These are phyloP conservation scores for Argya squamiceps DNA, from an alignment of 2,797 vertebrate genomes.

Conservation along the genomic window DNA sequence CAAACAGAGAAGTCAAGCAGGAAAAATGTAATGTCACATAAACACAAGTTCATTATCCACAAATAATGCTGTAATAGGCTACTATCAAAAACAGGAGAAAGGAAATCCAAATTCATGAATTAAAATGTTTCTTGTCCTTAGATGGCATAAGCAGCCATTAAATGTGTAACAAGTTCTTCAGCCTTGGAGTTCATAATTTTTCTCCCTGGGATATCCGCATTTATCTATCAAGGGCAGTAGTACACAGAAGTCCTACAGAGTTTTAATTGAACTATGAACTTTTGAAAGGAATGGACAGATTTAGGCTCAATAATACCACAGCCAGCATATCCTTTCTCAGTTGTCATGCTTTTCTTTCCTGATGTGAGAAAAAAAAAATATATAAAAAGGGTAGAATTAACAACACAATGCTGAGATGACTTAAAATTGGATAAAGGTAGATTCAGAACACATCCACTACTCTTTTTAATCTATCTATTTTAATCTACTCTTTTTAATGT, in stretches of 20 bases:
- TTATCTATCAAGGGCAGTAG: not conserved
- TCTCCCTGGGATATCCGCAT: not conserved
- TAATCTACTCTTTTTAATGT: too few relatives aligned
- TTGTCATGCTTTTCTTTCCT: not conserved
- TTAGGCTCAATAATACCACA: not conserved
- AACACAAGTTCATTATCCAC: not conserved
- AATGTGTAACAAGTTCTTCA: not conserved
- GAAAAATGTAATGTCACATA: not conserved
- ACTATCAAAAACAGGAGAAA: not conserved
- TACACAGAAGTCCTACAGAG: not conserved
- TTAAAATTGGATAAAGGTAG: not conserved
- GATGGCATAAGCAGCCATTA: not conserved
- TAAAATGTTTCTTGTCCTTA: not conserved
- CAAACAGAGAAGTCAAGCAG: not conserved
- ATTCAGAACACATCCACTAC: not conserved
- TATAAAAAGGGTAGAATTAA: not conserved
- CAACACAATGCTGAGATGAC: not conserved
- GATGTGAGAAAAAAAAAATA: not conserved
- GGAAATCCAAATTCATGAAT: not conserved
- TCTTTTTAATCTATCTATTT: not conserved
- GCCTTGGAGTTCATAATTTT: not conserved
- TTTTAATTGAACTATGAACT: not conserved
- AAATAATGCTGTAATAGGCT: not conserved
- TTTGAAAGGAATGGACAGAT: not conserved
- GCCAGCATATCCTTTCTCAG: not conserved